Percentiles rank a stretch among this genome's conserved stretches.
phyloP scores from a whole-genome alignment of 2,113 vertebrate genomes.

The Microcebus tavaratra region DNA sequence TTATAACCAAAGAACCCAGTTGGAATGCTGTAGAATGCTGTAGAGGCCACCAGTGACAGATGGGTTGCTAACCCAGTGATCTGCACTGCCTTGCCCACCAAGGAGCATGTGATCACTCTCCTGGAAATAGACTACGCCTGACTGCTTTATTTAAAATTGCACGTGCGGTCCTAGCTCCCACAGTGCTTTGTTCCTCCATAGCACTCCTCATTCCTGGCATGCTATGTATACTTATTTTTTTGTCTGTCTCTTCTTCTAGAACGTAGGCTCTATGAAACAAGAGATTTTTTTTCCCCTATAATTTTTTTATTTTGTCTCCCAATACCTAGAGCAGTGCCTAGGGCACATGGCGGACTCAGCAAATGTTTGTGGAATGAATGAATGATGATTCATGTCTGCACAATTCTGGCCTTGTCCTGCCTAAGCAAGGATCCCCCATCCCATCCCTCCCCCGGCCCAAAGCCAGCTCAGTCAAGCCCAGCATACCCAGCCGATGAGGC shows the following conservation, averaged over 20 bases:
- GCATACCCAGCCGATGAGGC: slow-evolving; percentile 95
- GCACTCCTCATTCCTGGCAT: background rate
- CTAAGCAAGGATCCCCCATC: background rate
- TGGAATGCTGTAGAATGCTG: background rate
- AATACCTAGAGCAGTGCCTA: background rate
- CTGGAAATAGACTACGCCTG: background rate
- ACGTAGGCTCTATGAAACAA: background rate
- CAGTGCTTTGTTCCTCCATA: background rate
- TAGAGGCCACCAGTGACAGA: background rate
- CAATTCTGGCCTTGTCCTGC: background rate
- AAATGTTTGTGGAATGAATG: background rate
- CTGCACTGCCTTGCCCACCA: background rate
- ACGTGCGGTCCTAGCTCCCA: background rate
- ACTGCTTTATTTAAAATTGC: background rate
- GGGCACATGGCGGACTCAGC: background rate
- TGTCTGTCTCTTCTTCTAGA: background rate
- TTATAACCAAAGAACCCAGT: background rate
- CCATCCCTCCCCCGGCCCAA: background rate
- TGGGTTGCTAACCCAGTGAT: background rate
- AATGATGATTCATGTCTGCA: background rate
- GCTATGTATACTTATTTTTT: background rate
- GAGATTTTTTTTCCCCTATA: background rate
- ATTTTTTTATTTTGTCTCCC: background rate
- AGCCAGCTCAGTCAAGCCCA: background rate
- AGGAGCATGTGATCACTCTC: background rate